Percentiles rank a stretch among this genome's conserved stretches.
These are phyloP conservation scores for Ceyx erithaca DNA, from an alignment of 2,797 vertebrate genomes.

Conservation along the genomic window DNA sequence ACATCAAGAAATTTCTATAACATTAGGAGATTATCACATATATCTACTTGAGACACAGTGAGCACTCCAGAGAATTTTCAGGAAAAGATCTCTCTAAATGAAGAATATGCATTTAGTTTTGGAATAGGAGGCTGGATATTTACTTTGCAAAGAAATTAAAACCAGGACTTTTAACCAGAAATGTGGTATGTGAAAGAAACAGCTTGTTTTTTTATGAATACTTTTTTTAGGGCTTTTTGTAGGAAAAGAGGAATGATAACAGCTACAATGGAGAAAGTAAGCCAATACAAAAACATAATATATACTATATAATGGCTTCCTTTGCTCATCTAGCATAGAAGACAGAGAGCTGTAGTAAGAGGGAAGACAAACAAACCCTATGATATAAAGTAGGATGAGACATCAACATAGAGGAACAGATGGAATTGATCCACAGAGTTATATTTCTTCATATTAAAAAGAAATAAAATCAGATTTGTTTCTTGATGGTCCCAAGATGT, in stretches of 20 bases:
- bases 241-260: conserved; percentile 31
- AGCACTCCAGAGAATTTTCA: background rate
- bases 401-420: background rate
- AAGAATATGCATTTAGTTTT: conserved; percentile 26
- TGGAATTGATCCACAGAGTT: conserved; percentile 33
- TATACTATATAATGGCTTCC: conserved; percentile 11
- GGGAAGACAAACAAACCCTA: conserved; percentile 15
- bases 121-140: conserved; percentile 1
- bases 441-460: conserved; percentile 10
- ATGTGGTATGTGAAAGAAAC: background rate
- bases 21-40: background rate
- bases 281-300: background rate
- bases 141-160: conserved; percentile 54
- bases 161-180: conserved; percentile 33
- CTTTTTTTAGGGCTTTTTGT: background rate
- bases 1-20: background rate
- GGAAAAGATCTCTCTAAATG: background rate
- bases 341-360: background rate
- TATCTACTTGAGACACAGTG: background rate
- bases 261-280: conserved; percentile 17
- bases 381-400: background rate
- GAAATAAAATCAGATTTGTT: background rate
- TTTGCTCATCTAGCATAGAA: conserved; percentile 19
- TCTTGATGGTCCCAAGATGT: conserved; percentile 40
- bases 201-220: conserved; percentile 31